phyloP scores from a whole-genome alignment of 2,797 vertebrate genomes.

The Margarornis squamiger region DNA sequence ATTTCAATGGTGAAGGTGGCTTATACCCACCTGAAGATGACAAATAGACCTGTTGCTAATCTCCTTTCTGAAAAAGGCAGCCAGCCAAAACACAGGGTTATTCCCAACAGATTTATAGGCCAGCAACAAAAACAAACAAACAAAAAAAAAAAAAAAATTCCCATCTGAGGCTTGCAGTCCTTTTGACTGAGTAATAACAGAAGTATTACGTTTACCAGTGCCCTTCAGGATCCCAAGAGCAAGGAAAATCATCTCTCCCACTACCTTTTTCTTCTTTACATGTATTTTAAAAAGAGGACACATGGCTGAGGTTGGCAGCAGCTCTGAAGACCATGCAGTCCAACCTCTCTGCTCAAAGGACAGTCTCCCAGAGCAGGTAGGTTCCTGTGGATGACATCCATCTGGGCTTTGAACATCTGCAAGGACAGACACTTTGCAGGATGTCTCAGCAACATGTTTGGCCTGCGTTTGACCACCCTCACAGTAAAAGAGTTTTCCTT shows the following conservation, averaged over 20 bases:
- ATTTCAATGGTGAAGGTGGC: not conserved
- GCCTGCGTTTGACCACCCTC: not conserved
- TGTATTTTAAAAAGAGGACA: not conserved
- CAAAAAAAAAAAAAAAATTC: not conserved
- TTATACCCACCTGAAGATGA: not conserved
- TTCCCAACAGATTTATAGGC: not conserved
- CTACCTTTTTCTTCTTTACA: not conserved
- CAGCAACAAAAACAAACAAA: not conserved
- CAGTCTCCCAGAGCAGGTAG: not conserved
- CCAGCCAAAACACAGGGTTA: not conserved
- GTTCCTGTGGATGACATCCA: not conserved
- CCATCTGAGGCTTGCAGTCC: not conserved
- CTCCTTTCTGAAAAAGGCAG: not conserved
- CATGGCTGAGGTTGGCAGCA: not conserved
- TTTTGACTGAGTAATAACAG: not conserved
- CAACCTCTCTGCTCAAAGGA: not conserved
- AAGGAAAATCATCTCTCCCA: not conserved
- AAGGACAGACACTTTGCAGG: fast-evolving
- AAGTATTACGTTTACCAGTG: not conserved
- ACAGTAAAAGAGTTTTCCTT: not conserved
- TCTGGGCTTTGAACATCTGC: fast-evolving
- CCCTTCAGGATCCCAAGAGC: not conserved
- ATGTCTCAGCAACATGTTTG: not conserved
- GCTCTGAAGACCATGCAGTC: not conserved
- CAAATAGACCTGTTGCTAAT: not conserved